A percentile compares a stretch with the other conserved stretches of the same genome.
phyloP scores from a whole-genome alignment of 2,797 vertebrate species.

The Dipus sagitta region DNA sequence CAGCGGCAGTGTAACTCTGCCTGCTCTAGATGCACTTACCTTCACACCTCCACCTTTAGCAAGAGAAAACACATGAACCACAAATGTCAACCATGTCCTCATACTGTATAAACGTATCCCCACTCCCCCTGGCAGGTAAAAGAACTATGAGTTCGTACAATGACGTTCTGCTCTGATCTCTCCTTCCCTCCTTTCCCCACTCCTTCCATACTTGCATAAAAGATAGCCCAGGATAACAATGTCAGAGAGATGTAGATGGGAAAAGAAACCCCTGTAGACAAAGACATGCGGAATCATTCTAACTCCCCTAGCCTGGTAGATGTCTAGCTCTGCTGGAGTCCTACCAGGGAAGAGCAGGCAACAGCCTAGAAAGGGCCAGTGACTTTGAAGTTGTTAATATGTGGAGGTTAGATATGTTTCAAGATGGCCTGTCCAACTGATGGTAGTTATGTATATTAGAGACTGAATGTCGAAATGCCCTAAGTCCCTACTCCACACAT shows the following conservation, averaged over 20 bases:
- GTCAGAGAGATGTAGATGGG: constrained; percentile 46
- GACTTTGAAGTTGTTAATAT: constrained; percentile 61
- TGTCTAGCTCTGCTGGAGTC: neutral
- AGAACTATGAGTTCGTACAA: constrained; percentile 69
- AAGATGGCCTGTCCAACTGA: neutral
- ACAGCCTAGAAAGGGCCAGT: constrained; percentile 65
- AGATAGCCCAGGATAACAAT: constrained; percentile 52
- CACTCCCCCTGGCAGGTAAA: constrained; percentile 73
- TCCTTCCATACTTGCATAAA: constrained; percentile 68
- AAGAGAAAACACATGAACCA: neutral
- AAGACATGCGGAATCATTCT: neutral
- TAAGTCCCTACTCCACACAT: neutral
- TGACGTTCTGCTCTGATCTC: constrained; percentile 38
- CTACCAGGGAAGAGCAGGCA: constrained; percentile 54
- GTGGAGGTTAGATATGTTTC: constrained; percentile 69
- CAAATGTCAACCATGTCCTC: neutral
- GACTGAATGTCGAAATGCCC: neutral
- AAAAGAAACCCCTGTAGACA: constrained; percentile 63
- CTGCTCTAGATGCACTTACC: neutral
- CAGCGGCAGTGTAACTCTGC: neutral
- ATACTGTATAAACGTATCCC: neutral
- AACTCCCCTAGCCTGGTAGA: neutral
- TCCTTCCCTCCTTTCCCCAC: constrained; percentile 14
- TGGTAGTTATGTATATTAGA: neutral
- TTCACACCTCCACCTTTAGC: neutral